Percentiles rank a stretch among this genome's conserved stretches.
Evolutionary conservation across 2,888 invertebrate genomes (phyloP).

Genomic region (Drosophila longiperda): DNA sequence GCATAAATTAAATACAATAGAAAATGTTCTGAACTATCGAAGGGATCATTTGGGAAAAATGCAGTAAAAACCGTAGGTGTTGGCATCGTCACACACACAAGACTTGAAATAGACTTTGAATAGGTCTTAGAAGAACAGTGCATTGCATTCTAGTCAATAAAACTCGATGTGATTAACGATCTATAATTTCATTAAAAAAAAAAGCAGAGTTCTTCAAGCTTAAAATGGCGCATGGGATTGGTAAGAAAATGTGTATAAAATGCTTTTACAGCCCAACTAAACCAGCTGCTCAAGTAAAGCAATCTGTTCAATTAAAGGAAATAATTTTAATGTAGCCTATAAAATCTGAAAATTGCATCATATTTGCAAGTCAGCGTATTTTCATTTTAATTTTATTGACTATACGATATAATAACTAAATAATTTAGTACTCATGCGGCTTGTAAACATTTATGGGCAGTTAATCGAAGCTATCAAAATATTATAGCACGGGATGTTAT

Average conservation of each 20-base stretch:
- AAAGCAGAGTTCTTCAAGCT: conserved; percentile 9
- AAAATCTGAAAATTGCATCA: conserved; percentile 42
- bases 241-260: conserved; percentile 13
- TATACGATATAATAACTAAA: conserved; percentile 28
- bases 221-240: conserved; percentile 61
- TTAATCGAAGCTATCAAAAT: conserved; percentile 64
- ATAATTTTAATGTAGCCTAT: conserved; percentile 30
- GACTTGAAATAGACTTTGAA: conserved; percentile 21
- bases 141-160: conserved; percentile 48
- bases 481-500: conserved; percentile 35
- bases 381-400: conserved; percentile 38
- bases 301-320: conserved; percentile 28
- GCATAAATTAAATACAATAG: conserved; percentile 62
- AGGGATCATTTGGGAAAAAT: conserved; percentile 20
- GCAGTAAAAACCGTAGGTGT: conserved; percentile 66
- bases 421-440: conserved; percentile 20
- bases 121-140: conserved; percentile 2
- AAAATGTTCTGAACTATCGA: conserved; percentile 35
- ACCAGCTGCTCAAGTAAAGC: conserved; percentile 2
- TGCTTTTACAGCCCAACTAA: conserved; percentile 23
- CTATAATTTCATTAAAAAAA: conserved; percentile 70
- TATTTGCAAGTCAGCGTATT: conserved; percentile 28
- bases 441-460: conserved; percentile 45
- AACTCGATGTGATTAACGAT: conserved; percentile 44
- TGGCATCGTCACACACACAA: conserved; percentile 53